These are phyloP conservation scores for Oceanodroma leucorhoa DNA, from an alignment of 2,797 vertebrate genomes.

Conservation along the genomic window DNA sequence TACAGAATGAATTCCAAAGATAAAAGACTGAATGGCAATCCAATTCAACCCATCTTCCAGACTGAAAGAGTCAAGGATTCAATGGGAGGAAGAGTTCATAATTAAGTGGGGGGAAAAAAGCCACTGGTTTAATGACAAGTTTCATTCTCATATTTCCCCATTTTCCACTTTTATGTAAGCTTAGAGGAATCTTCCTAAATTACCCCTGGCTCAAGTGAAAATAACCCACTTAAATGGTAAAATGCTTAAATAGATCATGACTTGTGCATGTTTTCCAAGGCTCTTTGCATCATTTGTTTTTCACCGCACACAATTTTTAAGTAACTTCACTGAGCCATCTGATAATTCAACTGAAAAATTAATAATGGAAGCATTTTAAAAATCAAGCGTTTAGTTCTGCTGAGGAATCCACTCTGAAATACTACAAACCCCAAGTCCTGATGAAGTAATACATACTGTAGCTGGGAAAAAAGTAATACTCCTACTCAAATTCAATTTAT, in stretches of 20 bases:
- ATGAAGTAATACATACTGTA: background rate
- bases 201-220: background rate
- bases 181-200: background rate
- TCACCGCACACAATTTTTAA: background rate
- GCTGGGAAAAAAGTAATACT: background rate
- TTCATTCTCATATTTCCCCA: background rate
- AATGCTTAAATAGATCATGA: background rate
- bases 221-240: background rate
- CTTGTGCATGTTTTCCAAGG: background rate
- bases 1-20: background rate
- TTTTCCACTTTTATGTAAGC: background rate
- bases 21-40: background rate
- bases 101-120: accelerated
- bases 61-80: background rate
- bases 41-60: background rate
- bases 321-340: background rate
- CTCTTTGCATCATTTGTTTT: background rate
- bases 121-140: background rate
- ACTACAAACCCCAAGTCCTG: background rate
- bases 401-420: background rate
- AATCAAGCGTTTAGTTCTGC: background rate
- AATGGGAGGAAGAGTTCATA: background rate
- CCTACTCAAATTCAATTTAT: background rate
- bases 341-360: background rate
- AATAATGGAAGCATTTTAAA: background rate